Evolutionary conservation across 2,797 vertebrate genomes (phyloP).

Genomic region (Menidia menidia): DNA sequence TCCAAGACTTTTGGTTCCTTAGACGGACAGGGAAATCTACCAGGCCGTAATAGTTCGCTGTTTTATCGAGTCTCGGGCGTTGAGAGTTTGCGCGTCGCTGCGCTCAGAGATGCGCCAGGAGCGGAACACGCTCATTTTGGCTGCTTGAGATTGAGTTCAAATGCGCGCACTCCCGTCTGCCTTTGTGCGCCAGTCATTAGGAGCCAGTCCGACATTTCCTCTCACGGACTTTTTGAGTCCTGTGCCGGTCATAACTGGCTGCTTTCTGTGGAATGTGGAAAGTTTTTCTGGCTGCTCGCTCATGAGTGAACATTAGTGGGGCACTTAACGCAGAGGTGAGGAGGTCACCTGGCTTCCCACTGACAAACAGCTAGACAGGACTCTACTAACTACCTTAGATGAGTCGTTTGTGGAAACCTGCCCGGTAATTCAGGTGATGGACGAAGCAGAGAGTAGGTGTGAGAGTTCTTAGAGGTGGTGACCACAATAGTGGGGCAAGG

Average conservation of each 20-base stretch:
- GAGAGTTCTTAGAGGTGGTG: background rate
- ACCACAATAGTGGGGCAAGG: too few relatives aligned
- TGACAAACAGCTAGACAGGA: background rate
- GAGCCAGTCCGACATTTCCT: background rate
- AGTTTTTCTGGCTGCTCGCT: conserved; percentile 15
- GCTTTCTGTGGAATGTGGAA: conserved; percentile 24
- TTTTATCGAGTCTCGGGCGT: conserved; percentile 1
- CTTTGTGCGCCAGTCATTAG: background rate
- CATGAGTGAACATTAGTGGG: conserved; percentile 17
- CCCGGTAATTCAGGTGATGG: background rate
- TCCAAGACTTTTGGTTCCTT: background rate
- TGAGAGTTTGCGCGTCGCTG: background rate
- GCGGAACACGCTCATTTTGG: background rate
- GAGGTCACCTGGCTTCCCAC: conserved; percentile 22
- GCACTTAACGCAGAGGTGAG: conserved; percentile 22
- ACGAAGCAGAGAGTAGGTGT: too few relatives aligned
- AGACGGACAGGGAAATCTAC: background rate
- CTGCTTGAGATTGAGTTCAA: background rate
- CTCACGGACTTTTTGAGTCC: background rate
- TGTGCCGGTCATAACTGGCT: background rate
- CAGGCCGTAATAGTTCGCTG: background rate
- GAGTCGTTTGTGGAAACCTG: background rate
- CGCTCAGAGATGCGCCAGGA: background rate
- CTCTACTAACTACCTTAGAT: conserved; percentile 2
- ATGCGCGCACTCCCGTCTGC: background rate